Percentiles rank a stretch among this genome's conserved stretches.
phyloP scores from a whole-genome alignment of 2,888 invertebrate species.

The Drosophila parthenogenetica region DNA sequence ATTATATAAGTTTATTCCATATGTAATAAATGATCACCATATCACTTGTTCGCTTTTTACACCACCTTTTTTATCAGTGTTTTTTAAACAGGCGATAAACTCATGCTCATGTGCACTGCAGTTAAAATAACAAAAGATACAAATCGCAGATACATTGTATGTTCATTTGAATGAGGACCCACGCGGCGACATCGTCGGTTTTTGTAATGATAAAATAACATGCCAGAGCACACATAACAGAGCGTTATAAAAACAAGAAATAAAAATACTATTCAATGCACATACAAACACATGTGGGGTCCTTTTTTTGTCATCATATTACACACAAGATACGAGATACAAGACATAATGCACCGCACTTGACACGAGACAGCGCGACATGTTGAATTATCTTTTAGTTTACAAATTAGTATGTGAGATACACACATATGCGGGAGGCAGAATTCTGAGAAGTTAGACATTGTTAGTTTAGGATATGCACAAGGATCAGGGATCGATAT shows the following conservation, averaged over 20 bases:
- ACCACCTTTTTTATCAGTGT: neutral
- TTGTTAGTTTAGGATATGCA: conserved; percentile 68
- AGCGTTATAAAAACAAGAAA: conserved; percentile 34
- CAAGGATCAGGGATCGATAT: conserved; percentile 39
- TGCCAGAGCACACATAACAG: conserved; percentile 31
- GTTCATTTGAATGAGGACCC: conserved; percentile 57
- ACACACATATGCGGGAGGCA: conserved; percentile 54
- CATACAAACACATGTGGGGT: conserved; percentile 67
- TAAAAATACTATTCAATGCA: conserved; percentile 19
- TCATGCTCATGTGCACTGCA: conserved; percentile 51
- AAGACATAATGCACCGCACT: conserved; percentile 47
- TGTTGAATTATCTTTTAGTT: conserved; percentile 65
- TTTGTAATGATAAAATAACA: conserved; percentile 73
- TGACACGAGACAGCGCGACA: conserved; percentile 74
- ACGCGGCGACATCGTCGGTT: conserved; percentile 51
- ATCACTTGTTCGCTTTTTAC: neutral
- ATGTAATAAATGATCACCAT: too few relatives aligned
- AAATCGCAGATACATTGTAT: conserved; percentile 22
- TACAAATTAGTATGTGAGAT: conserved; percentile 74
- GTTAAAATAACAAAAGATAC: conserved; percentile 59
- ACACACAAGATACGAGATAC: conserved; percentile 45
- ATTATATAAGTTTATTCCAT: too few relatives aligned
- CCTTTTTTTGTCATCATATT: conserved; percentile 68
- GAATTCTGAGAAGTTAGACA: conserved; percentile 56
- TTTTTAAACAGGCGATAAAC: conserved; percentile 12